phyloP scores from a whole-genome alignment of 2,888 invertebrate genomes.

The Lycophotia porphyrea region DNA sequence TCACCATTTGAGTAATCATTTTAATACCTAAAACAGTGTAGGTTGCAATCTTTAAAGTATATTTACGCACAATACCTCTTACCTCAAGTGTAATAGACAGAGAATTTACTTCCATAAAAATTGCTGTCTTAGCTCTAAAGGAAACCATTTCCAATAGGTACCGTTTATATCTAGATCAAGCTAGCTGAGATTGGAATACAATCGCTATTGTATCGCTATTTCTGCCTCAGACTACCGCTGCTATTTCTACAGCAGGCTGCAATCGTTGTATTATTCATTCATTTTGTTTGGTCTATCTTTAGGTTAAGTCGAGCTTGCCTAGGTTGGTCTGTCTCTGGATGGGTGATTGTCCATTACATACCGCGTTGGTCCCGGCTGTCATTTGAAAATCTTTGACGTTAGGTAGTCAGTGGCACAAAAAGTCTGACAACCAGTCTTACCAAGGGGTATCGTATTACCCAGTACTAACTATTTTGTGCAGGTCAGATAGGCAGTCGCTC shows the following conservation, averaged over 20 bases:
- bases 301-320: no score
- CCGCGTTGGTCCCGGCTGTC: no score
- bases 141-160: conserved; percentile 25
- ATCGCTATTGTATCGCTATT: conserved; percentile 1
- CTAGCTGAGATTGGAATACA: conserved; percentile 32
- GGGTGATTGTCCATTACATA: no score
- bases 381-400: no score
- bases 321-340: no score
- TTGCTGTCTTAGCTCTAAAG: neutral
- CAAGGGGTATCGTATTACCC: no score
- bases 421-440: no score
- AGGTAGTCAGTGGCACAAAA: no score
- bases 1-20: neutral
- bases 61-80: neutral
- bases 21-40: neutral
- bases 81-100: neutral
- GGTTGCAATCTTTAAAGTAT: neutral
- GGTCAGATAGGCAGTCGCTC: no score
- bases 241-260: conserved; percentile 8
- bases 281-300: no score
- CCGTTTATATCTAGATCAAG: conserved; percentile 33
- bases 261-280: conserved; percentile 30
- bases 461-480: no score
- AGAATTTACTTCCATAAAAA: neutral
- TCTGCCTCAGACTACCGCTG: neutral